Conservation (phyloP, 1,140 invertebrate species). For the Papilio glaucus region DNA sequence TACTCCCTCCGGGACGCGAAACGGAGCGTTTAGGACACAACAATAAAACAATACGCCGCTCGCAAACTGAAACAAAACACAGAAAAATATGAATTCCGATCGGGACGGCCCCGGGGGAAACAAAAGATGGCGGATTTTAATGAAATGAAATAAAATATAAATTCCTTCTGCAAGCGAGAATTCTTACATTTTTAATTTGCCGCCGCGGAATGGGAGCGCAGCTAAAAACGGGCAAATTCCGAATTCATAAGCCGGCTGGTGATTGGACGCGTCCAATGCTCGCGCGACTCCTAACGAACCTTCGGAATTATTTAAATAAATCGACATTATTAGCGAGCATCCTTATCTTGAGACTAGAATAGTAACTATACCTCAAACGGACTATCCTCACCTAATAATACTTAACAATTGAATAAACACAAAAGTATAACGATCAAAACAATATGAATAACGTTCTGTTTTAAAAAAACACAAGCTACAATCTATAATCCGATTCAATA, state of each 20-base stretch:
- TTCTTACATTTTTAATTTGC: conserved; percentile 84
- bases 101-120: conserved; percentile 71
- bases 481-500: conserved; percentile 17
- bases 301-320: not conserved
- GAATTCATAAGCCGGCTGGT: conserved; percentile 67
- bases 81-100: conserved; percentile 84
- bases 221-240: conserved; percentile 76
- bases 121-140: conserved; percentile 83
- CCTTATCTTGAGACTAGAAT: not conserved
- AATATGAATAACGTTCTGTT: not conserved
- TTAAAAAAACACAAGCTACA: not conserved
- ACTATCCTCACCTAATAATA: not conserved
- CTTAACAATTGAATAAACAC: not conserved
- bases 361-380: not conserved
- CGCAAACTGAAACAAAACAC: conserved; percentile 80
- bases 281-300: conserved; percentile 8
- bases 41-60: conserved; percentile 78
- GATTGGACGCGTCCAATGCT: conserved; percentile 49
- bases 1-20: conserved; percentile 71
- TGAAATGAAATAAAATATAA: conserved; percentile 84
- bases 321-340: not conserved
- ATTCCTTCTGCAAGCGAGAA: conserved; percentile 79
- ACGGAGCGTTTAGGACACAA: conserved; percentile 71
- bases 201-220: conserved; percentile 69
- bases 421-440: not conserved